These are phyloP conservation scores for Orchesellides sinensis DNA, from an alignment of 2,888 invertebrate species.

Conservation along the genomic window DNA sequence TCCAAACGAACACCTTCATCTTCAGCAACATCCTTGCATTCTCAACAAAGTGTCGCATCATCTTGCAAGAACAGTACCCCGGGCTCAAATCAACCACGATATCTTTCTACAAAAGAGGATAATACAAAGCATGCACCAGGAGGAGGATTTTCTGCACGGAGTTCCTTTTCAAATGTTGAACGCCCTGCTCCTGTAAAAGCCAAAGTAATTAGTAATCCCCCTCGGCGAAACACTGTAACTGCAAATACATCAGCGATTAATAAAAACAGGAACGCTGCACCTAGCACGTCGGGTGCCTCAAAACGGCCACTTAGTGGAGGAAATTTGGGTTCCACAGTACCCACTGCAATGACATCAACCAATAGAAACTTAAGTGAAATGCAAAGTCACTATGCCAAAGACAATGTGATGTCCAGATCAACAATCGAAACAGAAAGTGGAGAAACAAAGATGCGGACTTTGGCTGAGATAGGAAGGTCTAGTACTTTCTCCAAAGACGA, in stretches of 20 bases:
- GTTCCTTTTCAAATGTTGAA: slow-evolving; percentile 63
- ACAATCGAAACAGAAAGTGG: slow-evolving; percentile 73
- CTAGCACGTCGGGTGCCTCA: slow-evolving; percentile 16
- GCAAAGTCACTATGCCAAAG: slow-evolving; percentile 61
- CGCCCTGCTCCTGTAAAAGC: slow-evolving; percentile 50
- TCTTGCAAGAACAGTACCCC: slow-evolving; percentile 30
- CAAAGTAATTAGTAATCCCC: slow-evolving; percentile 46
- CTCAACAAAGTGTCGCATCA: slow-evolving; percentile 43
- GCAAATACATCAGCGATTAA: slow-evolving; percentile 23
- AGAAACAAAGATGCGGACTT: slow-evolving; percentile 77
- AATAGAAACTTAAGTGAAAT: slow-evolving; percentile 53
- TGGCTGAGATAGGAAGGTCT: slow-evolving; percentile 80
- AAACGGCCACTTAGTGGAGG: slow-evolving; percentile 52
- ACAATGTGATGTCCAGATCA: slow-evolving; percentile 71
- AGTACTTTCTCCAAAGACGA: slow-evolving; percentile 87
- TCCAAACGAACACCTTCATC: slow-evolving; percentile 54
- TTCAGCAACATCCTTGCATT: slow-evolving; percentile 46
- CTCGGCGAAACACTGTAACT: slow-evolving; percentile 39
- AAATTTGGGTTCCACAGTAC: slow-evolving; percentile 1
- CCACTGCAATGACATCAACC: slow-evolving; percentile 5
- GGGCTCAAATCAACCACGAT: slow-evolving; percentile 18
- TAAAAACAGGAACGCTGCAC: slow-evolving; percentile 14
- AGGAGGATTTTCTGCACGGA: slow-evolving; percentile 63
- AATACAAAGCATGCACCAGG: slow-evolving; percentile 18
- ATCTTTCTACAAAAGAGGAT: slow-evolving; percentile 37